Percentiles rank a stretch among this genome's conserved stretches.
phyloP scores from a whole-genome alignment of 2,113 vertebrate species.

The Acanthochromis polyacanthus region DNA sequence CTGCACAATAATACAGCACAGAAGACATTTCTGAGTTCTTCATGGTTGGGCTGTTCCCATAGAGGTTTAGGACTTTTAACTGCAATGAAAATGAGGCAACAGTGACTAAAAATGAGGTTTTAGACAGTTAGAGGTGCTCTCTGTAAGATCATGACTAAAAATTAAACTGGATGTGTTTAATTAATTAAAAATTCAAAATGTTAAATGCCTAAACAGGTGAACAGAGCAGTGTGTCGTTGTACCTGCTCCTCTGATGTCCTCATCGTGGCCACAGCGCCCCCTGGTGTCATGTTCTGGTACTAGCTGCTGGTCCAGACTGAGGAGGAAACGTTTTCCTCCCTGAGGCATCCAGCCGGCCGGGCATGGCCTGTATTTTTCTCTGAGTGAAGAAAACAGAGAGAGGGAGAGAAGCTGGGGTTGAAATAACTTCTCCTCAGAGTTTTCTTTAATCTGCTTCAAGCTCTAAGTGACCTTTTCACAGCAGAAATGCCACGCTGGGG shows the following conservation, averaged over 20 bases:
- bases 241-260: slow-evolving; percentile 61
- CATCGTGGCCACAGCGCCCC: slow-evolving; percentile 55
- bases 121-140: neutral
- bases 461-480: neutral
- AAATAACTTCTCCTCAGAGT: neutral
- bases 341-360: slow-evolving; percentile 8
- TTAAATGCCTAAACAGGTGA: neutral
- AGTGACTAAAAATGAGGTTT: no score
- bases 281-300: slow-evolving; percentile 59
- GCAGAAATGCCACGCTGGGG: slow-evolving; percentile 5
- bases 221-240: neutral
- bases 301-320: slow-evolving; percentile 57
- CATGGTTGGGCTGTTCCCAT: no score
- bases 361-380: slow-evolving; percentile 30
- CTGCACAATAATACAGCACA: no score
- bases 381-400: fast-evolving
- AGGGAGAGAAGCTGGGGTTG: neutral
- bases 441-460: slow-evolving; percentile 18
- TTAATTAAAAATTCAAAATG: neutral
- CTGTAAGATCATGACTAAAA: neutral
- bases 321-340: slow-evolving; percentile 45
- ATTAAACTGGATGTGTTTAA: neutral
- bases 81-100: no score
- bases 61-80: no score
- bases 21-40: no score